phyloP scores from a whole-genome alignment of 2,113 vertebrate species.

The Lasiurus borealis region DNA sequence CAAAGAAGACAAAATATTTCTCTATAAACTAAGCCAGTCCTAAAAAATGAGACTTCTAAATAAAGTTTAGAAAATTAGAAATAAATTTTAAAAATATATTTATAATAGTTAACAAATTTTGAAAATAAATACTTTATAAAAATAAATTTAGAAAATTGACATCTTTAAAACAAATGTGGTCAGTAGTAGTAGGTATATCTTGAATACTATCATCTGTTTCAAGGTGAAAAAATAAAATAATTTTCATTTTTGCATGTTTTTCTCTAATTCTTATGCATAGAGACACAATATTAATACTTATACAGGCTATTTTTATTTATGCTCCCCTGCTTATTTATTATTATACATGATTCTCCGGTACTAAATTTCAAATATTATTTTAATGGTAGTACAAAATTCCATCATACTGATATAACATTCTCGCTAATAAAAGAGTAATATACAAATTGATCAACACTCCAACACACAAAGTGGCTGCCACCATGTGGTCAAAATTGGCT shows the following conservation, averaged over 20 bases:
- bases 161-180: not conserved
- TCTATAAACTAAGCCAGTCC: not conserved
- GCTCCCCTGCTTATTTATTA: not conserved
- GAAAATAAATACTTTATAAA: not conserved
- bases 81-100: not conserved
- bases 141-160: not conserved
- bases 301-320: not conserved
- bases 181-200: not conserved
- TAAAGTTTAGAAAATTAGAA: not conserved
- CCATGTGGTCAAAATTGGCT: too few relatives aligned
- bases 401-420: not conserved
- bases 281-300: not conserved
- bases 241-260: not conserved
- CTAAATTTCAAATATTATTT: not conserved
- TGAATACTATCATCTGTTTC: not conserved
- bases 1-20: conserved; percentile 7
- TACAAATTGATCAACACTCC: too few relatives aligned
- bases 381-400: not conserved
- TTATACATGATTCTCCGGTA: not conserved
- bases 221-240: not conserved
- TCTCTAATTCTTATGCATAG: not conserved
- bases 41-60: not conserved
- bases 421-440: too few relatives aligned
- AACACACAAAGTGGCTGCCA: too few relatives aligned
- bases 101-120: not conserved